These are phyloP conservation scores for Hanleya hanleyi DNA, from an alignment of 2,888 invertebrate genomes.

Conservation along the genomic window DNA sequence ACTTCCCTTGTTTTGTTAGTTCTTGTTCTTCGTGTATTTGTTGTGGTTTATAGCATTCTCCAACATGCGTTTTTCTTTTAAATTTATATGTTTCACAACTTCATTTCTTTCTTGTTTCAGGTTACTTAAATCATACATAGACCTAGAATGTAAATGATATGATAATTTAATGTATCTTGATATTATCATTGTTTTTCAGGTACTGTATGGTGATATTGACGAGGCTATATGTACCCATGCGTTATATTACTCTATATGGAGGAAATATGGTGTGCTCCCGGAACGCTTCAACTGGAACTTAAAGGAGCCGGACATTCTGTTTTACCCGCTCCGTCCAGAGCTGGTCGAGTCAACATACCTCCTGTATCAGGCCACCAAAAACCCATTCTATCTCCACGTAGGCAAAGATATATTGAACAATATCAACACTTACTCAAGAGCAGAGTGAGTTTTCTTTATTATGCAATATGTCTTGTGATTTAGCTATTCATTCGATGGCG, in stretches of 20 bases:
- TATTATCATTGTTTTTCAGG: constrained; percentile 64
- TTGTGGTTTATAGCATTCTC: too few relatives aligned
- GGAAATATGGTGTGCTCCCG: constrained; percentile 76
- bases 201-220: constrained; percentile 79
- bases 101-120: too few relatives aligned
- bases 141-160: too few relatives aligned
- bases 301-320: constrained; percentile 76
- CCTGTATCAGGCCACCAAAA: constrained; percentile 79
- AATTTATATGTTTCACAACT: too few relatives aligned
- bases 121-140: too few relatives aligned
- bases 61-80: too few relatives aligned
- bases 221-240: constrained; percentile 81
- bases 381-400: constrained; percentile 80
- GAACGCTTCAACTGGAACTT: constrained; percentile 74
- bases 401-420: constrained; percentile 78
- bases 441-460: constrained; percentile 68
- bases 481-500: neutral
- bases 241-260: constrained; percentile 79
- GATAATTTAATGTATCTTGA: too few relatives aligned
- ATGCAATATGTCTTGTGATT: too few relatives aligned
- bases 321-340: constrained; percentile 80
- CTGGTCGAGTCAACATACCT: constrained; percentile 80
- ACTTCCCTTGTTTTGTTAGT: too few relatives aligned
- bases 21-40: too few relatives aligned
- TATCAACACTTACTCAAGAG: constrained; percentile 76